Evolutionary conservation across 2,888 invertebrate genomes (phyloP).

Genomic region (Daptonema setosum): DNA sequence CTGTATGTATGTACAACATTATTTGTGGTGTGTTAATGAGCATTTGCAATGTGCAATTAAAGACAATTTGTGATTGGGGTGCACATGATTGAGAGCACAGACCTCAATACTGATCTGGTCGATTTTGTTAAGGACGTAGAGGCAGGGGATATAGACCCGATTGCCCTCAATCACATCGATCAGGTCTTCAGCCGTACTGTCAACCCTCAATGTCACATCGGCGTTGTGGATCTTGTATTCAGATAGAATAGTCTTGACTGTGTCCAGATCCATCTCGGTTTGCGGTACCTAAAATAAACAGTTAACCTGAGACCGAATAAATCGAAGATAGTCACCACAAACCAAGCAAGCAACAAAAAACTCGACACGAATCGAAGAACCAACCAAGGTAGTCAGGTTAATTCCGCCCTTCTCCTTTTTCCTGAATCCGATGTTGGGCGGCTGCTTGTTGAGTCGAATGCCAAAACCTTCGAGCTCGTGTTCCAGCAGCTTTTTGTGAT

Average conservation of each 20-base stretch:
- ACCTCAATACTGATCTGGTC: slow-evolving; percentile 44
- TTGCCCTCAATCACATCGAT: slow-evolving; percentile 98
- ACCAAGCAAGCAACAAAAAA: neutral
- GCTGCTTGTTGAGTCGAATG: slow-evolving; percentile 70
- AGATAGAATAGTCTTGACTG: slow-evolving; percentile 77
- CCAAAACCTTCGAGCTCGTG: slow-evolving; percentile 98
- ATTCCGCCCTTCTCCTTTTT: slow-evolving; percentile 97
- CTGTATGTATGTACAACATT: too few species aligned
- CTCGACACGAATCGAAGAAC: neutral
- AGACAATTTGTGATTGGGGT: too few species aligned
- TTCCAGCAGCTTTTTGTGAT: slow-evolving; percentile 83
- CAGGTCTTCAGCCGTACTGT: slow-evolving; percentile 86
- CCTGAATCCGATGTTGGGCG: slow-evolving; percentile 83
- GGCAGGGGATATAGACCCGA: slow-evolving; percentile 88
- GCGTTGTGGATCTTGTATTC: slow-evolving; percentile 98
- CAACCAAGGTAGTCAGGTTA: slow-evolving; percentile 40
- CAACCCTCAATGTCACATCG: slow-evolving; percentile 59
- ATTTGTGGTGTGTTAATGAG: too few species aligned
- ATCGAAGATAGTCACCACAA: neutral
- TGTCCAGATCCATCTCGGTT: slow-evolving; percentile 74
- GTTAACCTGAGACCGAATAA: neutral
- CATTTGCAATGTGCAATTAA: too few species aligned
- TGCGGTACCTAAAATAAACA: slow-evolving; percentile 45
- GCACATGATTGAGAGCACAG: slow-evolving; percentile 4
- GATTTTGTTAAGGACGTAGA: slow-evolving; percentile 94